Conservation (phyloP, 2,797 vertebrate species). For the Pelochelys cantorii region DNA sequence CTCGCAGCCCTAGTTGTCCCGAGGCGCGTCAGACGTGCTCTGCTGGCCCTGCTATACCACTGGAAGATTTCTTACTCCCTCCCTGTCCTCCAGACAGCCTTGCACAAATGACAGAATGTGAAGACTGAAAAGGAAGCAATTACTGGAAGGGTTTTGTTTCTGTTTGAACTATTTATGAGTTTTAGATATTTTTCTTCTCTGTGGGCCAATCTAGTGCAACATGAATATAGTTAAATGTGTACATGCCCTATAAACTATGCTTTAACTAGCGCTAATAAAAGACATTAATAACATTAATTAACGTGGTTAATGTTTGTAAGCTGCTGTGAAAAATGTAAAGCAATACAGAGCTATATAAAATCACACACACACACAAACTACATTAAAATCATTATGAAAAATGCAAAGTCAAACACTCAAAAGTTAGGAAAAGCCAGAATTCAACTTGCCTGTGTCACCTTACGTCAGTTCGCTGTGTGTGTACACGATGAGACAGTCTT, state of each 20-base stretch:
- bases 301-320: not conserved
- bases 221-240: slow-evolving; percentile 1
- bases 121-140: not conserved
- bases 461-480: not conserved
- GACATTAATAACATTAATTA: not conserved
- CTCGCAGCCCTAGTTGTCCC: not conserved
- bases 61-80: not conserved
- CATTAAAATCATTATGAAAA: not conserved
- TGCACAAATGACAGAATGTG: not conserved
- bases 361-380: not conserved
- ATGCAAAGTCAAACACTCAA: not conserved
- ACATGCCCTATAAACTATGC: not conserved
- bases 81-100: not conserved
- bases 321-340: not conserved
- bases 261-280: slow-evolving; percentile 17
- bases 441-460: not conserved
- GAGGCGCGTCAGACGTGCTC: not conserved
- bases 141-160: not conserved
- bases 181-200: not conserved
- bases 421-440: not conserved
- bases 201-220: not conserved
- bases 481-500: not conserved
- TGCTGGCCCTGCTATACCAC: not conserved
- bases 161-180: not conserved
- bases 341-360: not conserved